Evolutionary conservation across 2,113 vertebrate genomes (phyloP).

Genomic region (Daubentonia madagascariensis): DNA sequence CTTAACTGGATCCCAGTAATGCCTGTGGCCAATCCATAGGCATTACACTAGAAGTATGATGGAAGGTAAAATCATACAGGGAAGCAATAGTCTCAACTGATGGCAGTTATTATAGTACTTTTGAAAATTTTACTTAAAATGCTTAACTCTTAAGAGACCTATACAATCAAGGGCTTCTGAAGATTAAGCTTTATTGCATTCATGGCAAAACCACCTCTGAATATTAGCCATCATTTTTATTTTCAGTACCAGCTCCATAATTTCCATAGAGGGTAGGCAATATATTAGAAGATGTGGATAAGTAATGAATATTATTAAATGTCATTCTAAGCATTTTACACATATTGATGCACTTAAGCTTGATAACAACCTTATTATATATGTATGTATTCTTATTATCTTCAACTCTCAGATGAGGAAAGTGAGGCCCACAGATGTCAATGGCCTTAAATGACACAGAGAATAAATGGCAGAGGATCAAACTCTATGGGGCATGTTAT

Average conservation of each 20-base stretch:
- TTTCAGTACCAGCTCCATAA: not conserved
- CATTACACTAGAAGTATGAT: not conserved
- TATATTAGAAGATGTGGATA: not conserved
- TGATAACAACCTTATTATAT: not conserved
- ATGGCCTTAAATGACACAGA: not conserved
- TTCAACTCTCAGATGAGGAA: not conserved
- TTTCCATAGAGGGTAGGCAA: not conserved
- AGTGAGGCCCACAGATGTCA: not conserved
- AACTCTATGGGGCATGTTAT: not conserved
- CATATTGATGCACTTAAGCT: not conserved
- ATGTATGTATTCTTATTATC: not conserved
- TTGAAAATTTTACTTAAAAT: not conserved
- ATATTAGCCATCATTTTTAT: not conserved
- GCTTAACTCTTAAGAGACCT: not conserved
- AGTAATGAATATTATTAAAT: not conserved
- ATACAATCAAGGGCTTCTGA: not conserved
- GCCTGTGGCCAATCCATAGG: not conserved
- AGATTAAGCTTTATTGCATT: not conserved
- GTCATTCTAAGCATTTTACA: not conserved
- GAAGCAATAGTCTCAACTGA: not conserved
- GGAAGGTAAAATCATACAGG: not conserved
- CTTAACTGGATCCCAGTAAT: not conserved
- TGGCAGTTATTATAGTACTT: not conserved
- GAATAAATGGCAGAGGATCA: not conserved
- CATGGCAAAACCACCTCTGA: not conserved